Percentiles rank a stretch among this genome's conserved stretches.
Conservation (phyloP, 2,797 vertebrate genomes). For the Sebastes taczanowskii region DNA sequence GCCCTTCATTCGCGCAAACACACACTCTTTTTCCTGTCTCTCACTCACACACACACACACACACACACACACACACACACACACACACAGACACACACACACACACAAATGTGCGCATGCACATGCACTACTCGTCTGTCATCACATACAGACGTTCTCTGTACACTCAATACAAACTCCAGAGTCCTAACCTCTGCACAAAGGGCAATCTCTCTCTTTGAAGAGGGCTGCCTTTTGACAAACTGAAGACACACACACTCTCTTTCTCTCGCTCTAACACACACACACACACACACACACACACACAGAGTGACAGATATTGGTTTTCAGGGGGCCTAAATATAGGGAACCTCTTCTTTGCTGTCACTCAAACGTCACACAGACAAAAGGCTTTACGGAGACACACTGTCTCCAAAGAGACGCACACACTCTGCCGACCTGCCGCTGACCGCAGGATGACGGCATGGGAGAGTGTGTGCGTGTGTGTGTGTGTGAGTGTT, state of each 20-base stretch:
- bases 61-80: background rate
- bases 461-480: constrained; percentile 15
- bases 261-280: constrained; percentile 26
- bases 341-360: constrained; percentile 77
- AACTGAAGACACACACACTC: constrained; percentile 43
- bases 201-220: constrained; percentile 75
- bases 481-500: constrained; percentile 6
- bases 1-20: constrained; percentile 28
- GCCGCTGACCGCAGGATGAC: constrained; percentile 64
- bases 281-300: constrained; percentile 61
- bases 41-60: background rate
- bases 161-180: constrained; percentile 64
- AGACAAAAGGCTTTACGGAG: constrained; percentile 71
- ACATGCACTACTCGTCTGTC: constrained; percentile 55
- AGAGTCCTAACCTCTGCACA: constrained; percentile 70
- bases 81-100: constrained; percentile 14
- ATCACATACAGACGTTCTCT: constrained; percentile 58
- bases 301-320: constrained; percentile 64
- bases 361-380: constrained; percentile 76
- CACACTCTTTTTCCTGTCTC: constrained; percentile 8
- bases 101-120: constrained; percentile 21
- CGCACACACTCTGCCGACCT: constrained; percentile 49
- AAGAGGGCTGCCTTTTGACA: constrained; percentile 70
- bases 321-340: constrained; percentile 79
- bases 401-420: constrained; percentile 65